phyloP scores from a whole-genome alignment of 2,113 vertebrate species.

The Sula dactylatra region DNA sequence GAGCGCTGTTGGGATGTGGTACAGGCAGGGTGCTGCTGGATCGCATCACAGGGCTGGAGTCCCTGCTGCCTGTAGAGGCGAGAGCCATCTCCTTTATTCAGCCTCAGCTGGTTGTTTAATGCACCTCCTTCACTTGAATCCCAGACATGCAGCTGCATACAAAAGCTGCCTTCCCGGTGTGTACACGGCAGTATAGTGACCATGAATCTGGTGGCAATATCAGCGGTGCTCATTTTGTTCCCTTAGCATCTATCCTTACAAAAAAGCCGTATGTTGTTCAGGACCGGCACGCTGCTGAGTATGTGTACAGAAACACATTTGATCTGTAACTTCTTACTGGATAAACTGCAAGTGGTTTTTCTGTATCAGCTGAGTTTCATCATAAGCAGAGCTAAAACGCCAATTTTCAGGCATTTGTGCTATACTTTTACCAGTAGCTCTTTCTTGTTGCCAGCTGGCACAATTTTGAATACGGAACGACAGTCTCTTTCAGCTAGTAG shows the following conservation, averaged over 20 bases:
- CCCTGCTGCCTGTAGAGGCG: conserved; percentile 71
- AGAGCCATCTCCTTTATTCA: background rate
- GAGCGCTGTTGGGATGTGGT: conserved; percentile 82
- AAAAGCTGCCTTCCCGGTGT: background rate
- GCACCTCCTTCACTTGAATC: accelerated
- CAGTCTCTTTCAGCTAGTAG: background rate
- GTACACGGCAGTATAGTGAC: accelerated
- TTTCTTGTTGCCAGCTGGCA: background rate
- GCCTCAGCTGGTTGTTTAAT: too few relatives aligned
- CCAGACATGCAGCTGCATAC: accelerated
- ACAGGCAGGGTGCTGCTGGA: conserved; percentile 86
- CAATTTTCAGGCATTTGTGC: background rate
- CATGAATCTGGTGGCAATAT: accelerated
- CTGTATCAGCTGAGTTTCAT: background rate
- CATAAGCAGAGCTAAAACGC: background rate
- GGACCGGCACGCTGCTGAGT: background rate
- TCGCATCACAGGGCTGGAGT: conserved; percentile 84
- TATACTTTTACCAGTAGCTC: background rate
- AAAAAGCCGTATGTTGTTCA: too few relatives aligned
- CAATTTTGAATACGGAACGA: background rate
- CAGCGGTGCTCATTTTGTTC: accelerated
- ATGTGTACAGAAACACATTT: accelerated
- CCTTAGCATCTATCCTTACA: background rate
- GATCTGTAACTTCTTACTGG: background rate
- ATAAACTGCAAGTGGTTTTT: background rate